Conservation (phyloP, 2,888 invertebrate genomes). For the Phyllotreta cruciferae region DNA sequence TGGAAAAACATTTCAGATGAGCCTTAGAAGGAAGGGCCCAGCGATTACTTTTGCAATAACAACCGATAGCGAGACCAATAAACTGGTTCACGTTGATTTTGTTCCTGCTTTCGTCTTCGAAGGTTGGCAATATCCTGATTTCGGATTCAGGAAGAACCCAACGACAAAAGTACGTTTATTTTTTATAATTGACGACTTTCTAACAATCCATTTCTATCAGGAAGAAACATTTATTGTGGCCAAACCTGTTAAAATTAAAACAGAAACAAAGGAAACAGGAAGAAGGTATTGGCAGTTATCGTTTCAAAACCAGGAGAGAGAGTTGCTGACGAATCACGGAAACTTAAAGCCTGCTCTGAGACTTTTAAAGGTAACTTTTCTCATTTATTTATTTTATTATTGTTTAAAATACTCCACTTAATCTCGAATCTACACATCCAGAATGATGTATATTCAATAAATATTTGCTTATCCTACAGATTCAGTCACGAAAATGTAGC, state of each 20-base stretch:
- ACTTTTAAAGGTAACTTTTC: conserved; percentile 21
- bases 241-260: conserved; percentile 12
- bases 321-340: conserved; percentile 14
- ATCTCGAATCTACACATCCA: neutral
- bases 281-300: conserved; percentile 26
- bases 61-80: neutral
- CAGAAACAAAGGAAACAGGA: neutral
- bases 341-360: conserved; percentile 29
- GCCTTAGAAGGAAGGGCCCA: conserved; percentile 17
- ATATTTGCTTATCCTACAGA: no score
- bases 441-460: no score
- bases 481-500: no score
- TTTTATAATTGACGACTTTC: conserved; percentile 1
- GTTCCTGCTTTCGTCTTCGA: conserved; percentile 27
- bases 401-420: neutral
- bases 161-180: neutral
- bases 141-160: conserved; percentile 22
- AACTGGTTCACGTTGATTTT: conserved; percentile 19
- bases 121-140: conserved; percentile 10
- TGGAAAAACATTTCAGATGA: conserved; percentile 20
- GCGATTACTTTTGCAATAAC: conserved; percentile 19
- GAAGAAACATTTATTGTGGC: conserved; percentile 25
- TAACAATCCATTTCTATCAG: conserved; percentile 12
- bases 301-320: conserved; percentile 30
- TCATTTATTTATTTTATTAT: neutral